phyloP scores from a whole-genome alignment of 2,113 vertebrate genomes.

The Octodon degus region DNA sequence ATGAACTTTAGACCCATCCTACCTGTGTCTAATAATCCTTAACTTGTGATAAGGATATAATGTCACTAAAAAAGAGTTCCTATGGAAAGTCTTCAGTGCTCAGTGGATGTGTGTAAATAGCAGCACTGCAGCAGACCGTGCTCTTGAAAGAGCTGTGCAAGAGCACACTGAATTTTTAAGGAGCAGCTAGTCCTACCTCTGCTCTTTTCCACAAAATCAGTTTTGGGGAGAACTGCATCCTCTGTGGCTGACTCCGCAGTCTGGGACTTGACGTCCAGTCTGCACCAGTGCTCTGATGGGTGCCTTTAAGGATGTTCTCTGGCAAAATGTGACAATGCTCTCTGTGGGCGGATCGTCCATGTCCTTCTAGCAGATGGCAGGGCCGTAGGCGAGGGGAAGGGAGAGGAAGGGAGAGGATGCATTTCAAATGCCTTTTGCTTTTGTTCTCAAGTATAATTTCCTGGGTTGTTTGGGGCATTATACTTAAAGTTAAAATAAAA shows the following conservation, averaged over 20 bases:
- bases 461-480: background rate
- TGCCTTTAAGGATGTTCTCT: background rate
- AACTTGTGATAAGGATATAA: slow-evolving; percentile 4
- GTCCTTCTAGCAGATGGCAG: background rate
- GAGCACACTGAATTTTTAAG: slow-evolving; percentile 25
- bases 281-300: background rate
- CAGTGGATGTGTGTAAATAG: background rate
- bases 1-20: background rate
- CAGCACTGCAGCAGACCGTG: background rate
- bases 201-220: background rate
- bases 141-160: slow-evolving; percentile 14
- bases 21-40: slow-evolving; percentile 23
- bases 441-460: background rate
- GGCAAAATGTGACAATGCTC: background rate
- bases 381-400: no score
- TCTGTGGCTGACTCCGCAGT: background rate
- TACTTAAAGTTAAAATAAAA: slow-evolving; percentile 40
- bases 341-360: background rate
- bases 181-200: background rate
- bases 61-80: background rate
- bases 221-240: background rate
- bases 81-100: background rate
- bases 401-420: background rate
- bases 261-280: background rate
- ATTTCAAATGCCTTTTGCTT: slow-evolving; percentile 52